Conservation (phyloP, 2,113 vertebrate species). For the Mesocricetus auratus region DNA sequence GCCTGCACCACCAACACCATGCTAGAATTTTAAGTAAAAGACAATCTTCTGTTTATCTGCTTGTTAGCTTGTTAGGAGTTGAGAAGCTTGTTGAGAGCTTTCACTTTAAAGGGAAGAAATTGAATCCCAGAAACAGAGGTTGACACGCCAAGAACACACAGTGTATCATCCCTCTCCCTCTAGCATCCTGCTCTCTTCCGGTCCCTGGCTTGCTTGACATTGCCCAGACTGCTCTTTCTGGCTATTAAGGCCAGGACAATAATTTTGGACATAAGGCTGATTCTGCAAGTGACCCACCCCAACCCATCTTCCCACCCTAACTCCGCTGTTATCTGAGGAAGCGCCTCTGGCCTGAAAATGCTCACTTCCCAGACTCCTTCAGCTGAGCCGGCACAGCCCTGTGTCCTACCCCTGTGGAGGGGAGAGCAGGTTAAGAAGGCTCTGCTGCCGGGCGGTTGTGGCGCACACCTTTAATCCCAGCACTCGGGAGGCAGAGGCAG, state of each 20-base stretch:
- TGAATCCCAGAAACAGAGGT: neutral
- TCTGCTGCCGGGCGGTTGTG: no score
- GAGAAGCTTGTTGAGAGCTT: neutral
- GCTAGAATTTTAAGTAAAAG: neutral
- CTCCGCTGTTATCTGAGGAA: neutral
- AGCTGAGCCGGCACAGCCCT: neutral
- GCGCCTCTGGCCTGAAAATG: neutral
- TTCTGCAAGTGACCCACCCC: neutral
- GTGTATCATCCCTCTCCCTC: accelerated
- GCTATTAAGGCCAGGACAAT: neutral
- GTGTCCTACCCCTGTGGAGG: neutral
- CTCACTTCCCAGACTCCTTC: neutral
- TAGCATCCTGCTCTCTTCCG: neutral
- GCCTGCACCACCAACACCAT: neutral
- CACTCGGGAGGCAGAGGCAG: no score
- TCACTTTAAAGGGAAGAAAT: neutral
- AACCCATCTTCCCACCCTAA: neutral
- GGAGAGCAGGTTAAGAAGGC: no score
- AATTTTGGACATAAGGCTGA: neutral
- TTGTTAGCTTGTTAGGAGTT: neutral
- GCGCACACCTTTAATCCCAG: no score
- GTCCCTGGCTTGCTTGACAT: neutral
- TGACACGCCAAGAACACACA: neutral
- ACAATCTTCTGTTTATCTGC: neutral
- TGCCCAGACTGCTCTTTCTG: neutral